A percentile compares a stretch with the other conserved stretches of the same genome.
phyloP scores from a whole-genome alignment of 2,888 invertebrate species.

The Scaptodrosophila latifasciaeformis region DNA sequence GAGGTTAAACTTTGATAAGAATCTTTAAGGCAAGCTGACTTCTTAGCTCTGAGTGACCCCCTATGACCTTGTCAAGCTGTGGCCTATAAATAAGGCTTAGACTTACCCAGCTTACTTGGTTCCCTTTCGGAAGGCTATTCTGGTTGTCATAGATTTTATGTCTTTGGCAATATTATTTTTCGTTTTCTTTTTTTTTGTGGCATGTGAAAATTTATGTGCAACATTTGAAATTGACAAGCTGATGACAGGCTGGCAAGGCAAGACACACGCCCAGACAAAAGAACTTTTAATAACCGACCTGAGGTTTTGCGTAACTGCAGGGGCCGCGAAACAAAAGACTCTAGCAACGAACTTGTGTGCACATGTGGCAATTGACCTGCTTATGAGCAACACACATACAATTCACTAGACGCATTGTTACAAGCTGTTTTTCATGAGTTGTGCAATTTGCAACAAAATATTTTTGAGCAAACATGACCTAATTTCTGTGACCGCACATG shows the following conservation, averaged over 20 bases:
- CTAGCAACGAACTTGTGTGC: conserved; percentile 13
- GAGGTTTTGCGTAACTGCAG: conserved; percentile 45
- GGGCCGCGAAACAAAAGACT: conserved; percentile 34
- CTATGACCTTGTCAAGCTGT: conserved; percentile 1
- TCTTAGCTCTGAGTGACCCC: neutral
- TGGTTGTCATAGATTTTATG: too few species aligned
- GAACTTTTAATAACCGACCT: conserved; percentile 30
- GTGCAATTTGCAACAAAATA: conserved; percentile 52
- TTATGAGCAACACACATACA: neutral
- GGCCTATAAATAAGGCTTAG: conserved; percentile 3
- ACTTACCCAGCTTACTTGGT: neutral
- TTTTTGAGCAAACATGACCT: conserved; percentile 58
- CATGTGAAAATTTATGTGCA: conserved; percentile 34
- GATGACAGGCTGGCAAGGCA: neutral
- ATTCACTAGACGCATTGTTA: conserved; percentile 50
- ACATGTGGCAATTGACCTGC: conserved; percentile 2
- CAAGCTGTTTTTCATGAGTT: conserved; percentile 62
- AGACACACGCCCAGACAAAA: conserved; percentile 28
- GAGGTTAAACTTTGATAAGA: neutral
- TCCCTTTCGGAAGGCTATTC: too few species aligned
- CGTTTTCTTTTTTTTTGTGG: neutral
- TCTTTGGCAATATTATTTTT: neutral
- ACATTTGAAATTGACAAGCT: conserved; percentile 21
- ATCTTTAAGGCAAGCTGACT: neutral
- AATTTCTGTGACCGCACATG: conserved; percentile 45